Evolutionary conservation across 2,888 invertebrate species (phyloP).

Genomic region (Dendrolimus houi): DNA sequence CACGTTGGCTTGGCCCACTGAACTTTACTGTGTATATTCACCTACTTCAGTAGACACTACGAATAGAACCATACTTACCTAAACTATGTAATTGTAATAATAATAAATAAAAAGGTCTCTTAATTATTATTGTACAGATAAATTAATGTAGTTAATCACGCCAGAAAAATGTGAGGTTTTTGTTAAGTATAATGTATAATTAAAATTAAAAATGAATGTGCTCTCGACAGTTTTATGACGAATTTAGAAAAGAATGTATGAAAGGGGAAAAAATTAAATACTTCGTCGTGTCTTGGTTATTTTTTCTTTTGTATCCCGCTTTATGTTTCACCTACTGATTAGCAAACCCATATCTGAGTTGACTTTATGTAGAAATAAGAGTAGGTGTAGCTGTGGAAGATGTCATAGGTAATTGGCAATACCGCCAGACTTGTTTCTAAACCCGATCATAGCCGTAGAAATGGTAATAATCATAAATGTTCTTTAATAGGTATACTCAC

Average conservation of each 20-base stretch:
- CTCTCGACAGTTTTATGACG: constrained; percentile 74
- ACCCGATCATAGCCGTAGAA: no score
- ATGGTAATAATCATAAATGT: no score
- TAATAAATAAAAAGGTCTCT: constrained; percentile 68
- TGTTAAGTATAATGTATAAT: constrained; percentile 72
- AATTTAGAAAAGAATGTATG: constrained; percentile 75
- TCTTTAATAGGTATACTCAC: no score
- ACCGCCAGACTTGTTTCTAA: no score
- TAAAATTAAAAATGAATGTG: constrained; percentile 63
- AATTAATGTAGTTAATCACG: constrained; percentile 73
- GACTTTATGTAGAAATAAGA: no score
- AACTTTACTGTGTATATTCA: constrained; percentile 35
- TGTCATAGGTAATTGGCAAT: no score
- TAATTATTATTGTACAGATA: constrained; percentile 74
- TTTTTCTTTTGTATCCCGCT: constrained; percentile 41
- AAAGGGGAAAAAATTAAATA: constrained; percentile 73
- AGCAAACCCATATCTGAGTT: no score
- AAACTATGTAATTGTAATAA: constrained; percentile 61
- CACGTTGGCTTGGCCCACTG: constrained; percentile 6
- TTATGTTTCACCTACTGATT: constrained; percentile 12
- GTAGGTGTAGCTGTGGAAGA: no score
- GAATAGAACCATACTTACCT: constrained; percentile 57
- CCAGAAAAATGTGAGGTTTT: constrained; percentile 65
- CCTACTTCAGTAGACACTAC: constrained; percentile 51
- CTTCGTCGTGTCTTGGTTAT: constrained; percentile 71